Conservation (phyloP, 2,888 invertebrate genomes). For the Spicauda simplicius region DNA sequence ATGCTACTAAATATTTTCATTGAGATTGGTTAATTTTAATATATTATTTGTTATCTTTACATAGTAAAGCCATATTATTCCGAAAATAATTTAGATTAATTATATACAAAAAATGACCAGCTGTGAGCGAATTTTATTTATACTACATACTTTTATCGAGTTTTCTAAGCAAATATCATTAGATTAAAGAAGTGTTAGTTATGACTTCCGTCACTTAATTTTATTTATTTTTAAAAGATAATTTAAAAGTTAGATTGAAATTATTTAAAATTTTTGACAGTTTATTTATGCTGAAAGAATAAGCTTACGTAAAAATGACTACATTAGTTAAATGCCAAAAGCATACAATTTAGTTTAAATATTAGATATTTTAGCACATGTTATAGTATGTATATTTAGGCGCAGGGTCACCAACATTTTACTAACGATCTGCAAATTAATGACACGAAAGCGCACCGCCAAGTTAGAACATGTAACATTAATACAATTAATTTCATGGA, state of each 20-base stretch:
- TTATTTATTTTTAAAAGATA: background rate
- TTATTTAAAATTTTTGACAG: background rate
- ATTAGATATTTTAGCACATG: background rate
- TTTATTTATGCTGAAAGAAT: background rate
- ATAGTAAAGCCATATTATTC: constrained; percentile 23
- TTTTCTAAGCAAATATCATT: constrained; percentile 16
- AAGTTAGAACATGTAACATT: background rate
- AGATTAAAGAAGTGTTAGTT: background rate
- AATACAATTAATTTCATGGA: too few species aligned
- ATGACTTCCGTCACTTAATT: constrained; percentile 7
- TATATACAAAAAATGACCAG: constrained; percentile 21
- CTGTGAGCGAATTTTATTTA: constrained; percentile 28
- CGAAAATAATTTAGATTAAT: constrained; percentile 20
- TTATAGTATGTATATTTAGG: background rate
- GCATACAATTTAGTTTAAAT: background rate
- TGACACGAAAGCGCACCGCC: background rate
- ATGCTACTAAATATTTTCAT: constrained; percentile 14
- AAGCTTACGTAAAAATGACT: background rate
- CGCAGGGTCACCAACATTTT: background rate
- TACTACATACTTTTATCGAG: constrained; percentile 6
- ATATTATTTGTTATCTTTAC: constrained; percentile 26
- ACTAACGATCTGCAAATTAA: too few species aligned
- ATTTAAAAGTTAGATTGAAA: background rate
- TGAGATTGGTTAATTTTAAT: constrained; percentile 12
- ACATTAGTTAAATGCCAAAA: background rate